Evolutionary conservation across 1,140 invertebrate species (phyloP), one percentile per base, ranked within the genome.

Genomic region (Calliopsis andreniformis): DNA sequence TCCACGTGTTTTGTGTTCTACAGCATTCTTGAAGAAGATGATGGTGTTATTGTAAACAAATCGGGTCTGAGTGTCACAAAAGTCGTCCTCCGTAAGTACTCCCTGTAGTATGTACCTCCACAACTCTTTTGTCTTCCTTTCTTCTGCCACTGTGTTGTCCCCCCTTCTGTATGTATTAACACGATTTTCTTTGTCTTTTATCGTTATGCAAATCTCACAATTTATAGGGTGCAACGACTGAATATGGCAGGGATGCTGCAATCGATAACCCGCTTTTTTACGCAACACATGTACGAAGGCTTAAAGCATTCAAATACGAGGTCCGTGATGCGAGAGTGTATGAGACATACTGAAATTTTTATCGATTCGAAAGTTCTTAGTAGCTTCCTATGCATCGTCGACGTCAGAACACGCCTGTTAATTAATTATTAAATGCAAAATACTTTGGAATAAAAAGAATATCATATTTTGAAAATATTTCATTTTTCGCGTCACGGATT

Each of bases 11-110:
- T 87, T 91, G 84, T 87, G 82, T 88, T 93, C 95, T 94, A 82
- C 94, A 95, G 95, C 94, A 89, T 95, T 95, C 94, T 93, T 95
- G 93, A 95, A 95, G 94, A 95, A 94, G 93, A 92, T 95, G 92
- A 94, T 95, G 94, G 82, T 82, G 73, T 77, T 76, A 43, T 86
- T 89, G 76, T 90, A 95, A 93, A 92, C 64, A 49, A 32, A 83
- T 71, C 32, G 70, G 78, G 81, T 82, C 67, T 70, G 67, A 80
- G 39, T 66, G 62, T 78, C 71, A 86, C 73, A 80, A 78, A 80
- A 59, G 62, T 87, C 71, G 78, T 83, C 83, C 85, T 88, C 84
- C 87, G 91, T 92, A 84, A 92, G 91, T 92, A 90, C 78, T 84
- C 70, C 89, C 88, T 80, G 82, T 87, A 85, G 81, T 62, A 25